phyloP scores from a whole-genome alignment of 2,888 invertebrate genomes.

The Andricus quercusramuli region DNA sequence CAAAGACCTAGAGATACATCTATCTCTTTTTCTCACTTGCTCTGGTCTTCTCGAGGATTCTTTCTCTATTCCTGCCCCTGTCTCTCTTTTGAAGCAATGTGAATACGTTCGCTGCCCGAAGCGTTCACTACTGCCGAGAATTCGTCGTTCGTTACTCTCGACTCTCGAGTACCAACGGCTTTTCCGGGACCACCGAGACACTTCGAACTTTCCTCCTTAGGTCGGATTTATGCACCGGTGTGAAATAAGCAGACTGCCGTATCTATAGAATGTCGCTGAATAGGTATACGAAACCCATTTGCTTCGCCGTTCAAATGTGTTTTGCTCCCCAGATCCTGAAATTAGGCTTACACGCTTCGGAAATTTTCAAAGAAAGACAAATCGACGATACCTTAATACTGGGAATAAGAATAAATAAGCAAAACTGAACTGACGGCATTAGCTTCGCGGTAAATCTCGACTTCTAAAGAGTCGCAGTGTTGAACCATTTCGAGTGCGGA shows the following conservation, averaged over 20 bases:
- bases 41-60: neutral
- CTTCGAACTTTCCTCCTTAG: constrained; percentile 38
- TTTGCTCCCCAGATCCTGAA: neutral
- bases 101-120: constrained; percentile 42
- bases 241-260: constrained; percentile 27
- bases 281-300: constrained; percentile 2
- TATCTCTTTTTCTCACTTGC: neutral
- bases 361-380: neutral
- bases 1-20: neutral
- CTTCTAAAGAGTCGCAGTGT: too few species aligned
- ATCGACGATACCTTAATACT: neutral
- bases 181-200: constrained; percentile 31
- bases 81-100: constrained; percentile 41
- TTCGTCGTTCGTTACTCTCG: constrained; percentile 43
- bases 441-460: too few species aligned
- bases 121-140: constrained; percentile 36
- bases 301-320: constrained; percentile 10
- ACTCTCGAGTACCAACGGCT: constrained; percentile 22
- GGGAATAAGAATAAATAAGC: neutral
- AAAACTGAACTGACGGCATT: neutral
- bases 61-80: constrained; percentile 9
- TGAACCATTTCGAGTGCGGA: too few species aligned
- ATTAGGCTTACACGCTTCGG: neutral
- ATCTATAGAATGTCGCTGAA: constrained; percentile 1
- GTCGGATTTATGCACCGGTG: constrained; percentile 19